These are phyloP conservation scores for Standfussiana lucernea DNA, from an alignment of 2,888 invertebrate genomes.

Conservation along the genomic window DNA sequence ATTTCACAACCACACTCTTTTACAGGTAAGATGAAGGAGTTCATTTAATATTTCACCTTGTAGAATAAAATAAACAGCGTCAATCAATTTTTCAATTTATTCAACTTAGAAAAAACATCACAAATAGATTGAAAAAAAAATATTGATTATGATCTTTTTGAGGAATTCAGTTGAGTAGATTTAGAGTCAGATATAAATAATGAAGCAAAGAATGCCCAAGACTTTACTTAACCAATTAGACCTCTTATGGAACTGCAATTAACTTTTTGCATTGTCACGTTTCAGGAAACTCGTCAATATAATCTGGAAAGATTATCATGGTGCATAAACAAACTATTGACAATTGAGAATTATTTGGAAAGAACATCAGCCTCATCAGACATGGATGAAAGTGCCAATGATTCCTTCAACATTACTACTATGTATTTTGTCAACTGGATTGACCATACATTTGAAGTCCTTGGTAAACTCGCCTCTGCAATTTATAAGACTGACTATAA, in stretches of 20 bases:
- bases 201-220: not conserved
- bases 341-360: conserved; percentile 75
- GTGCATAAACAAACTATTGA: conserved; percentile 80
- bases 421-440: conserved; percentile 90
- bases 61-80: not conserved
- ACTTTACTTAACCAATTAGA: not conserved
- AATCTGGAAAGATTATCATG: conserved; percentile 83
- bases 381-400: conserved; percentile 67
- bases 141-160: not conserved
- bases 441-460: conserved; percentile 86
- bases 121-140: not conserved
- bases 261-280: conserved; percentile 33
- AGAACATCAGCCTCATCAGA: conserved; percentile 42
- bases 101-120: not conserved
- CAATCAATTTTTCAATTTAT: too few species aligned
- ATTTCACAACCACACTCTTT: conserved; percentile 69
- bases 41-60: not conserved
- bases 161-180: not conserved
- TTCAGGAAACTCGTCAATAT: conserved; percentile 84
- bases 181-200: not conserved
- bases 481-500: conserved; percentile 81
- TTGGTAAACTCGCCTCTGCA: conserved; percentile 79
- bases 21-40: conserved; percentile 73
- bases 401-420: conserved; percentile 76
- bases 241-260: not conserved